Conservation (phyloP, 2,113 vertebrate genomes). For the Boleophthalmus pectinirostris region DNA sequence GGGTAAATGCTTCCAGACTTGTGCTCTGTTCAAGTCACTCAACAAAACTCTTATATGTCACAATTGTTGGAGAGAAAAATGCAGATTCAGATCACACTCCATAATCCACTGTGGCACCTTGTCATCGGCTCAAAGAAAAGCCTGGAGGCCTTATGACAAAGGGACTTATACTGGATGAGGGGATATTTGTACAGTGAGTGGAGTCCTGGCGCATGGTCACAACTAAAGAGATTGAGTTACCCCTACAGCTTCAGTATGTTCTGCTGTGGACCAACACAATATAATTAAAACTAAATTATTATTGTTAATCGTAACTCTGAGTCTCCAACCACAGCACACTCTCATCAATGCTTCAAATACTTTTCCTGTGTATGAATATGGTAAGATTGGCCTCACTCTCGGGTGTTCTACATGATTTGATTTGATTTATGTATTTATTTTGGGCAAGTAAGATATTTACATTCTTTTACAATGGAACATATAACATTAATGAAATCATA, state of each 20-base stretch:
- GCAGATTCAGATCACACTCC: neutral
- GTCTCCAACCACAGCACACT: no score
- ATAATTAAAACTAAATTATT: neutral
- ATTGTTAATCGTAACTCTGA: no score
- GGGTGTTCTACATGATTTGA: no score
- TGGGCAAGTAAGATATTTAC: no score
- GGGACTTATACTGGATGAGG: neutral
- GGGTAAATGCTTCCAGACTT: conserved; percentile 40
- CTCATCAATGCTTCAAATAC: no score
- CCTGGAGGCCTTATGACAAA: conserved; percentile 5
- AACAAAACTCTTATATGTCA: neutral
- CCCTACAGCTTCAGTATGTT: neutral
- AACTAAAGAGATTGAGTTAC: neutral
- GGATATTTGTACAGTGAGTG: neutral
- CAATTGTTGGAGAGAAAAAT: neutral
- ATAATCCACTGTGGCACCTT: neutral
- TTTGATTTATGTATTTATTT: no score
- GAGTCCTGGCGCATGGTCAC: neutral
- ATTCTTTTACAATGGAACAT: no score
- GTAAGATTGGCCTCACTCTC: no score
- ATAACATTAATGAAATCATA: no score
- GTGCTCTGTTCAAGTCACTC: neutral
- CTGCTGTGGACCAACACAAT: neutral
- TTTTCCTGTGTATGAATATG: no score
- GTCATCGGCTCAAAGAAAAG: neutral